These are phyloP conservation scores for Acrossocheilus fasciatus DNA, from an alignment of 2,797 vertebrate genomes.

Conservation along the genomic window DNA sequence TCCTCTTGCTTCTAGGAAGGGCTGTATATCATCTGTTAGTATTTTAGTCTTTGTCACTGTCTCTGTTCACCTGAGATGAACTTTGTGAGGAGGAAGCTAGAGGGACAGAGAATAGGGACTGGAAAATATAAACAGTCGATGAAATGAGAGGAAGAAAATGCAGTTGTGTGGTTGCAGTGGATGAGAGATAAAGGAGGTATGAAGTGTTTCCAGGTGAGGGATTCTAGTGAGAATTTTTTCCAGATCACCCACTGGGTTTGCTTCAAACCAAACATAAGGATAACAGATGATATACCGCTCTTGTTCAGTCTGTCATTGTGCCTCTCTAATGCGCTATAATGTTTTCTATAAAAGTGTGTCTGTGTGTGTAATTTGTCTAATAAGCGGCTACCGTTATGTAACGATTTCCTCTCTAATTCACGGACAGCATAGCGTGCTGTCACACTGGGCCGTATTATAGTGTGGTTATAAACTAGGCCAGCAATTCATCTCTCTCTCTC, in stretches of 20 bases:
- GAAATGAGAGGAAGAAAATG: constrained; percentile 19
- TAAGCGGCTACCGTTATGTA: constrained; percentile 1
- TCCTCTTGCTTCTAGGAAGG: background rate
- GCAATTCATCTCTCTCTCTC: constrained; percentile 38
- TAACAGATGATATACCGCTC: constrained; percentile 49
- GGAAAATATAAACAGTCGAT: constrained; percentile 7
- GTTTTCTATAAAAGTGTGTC: constrained; percentile 5
- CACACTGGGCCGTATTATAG: constrained; percentile 7
- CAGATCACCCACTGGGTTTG: constrained; percentile 52
- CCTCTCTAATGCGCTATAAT: constrained; percentile 26
- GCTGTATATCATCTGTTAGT: constrained; percentile 18
- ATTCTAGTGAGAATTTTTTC: constrained; percentile 47
- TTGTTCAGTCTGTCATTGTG: constrained; percentile 27
- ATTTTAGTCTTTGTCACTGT: constrained; percentile 41
- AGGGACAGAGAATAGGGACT: constrained; percentile 3
- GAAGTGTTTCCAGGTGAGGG: constrained; percentile 74
- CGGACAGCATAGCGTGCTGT: constrained; percentile 18
- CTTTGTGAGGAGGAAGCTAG: constrained; percentile 41
- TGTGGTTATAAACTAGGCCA: constrained; percentile 31
- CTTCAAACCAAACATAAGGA: constrained; percentile 43
- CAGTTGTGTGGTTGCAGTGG: constrained; percentile 45
- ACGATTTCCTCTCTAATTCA: constrained; percentile 26
- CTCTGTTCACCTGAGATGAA: constrained; percentile 68
- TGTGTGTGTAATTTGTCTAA: constrained; percentile 16
- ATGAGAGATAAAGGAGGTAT: constrained; percentile 56